Percentiles rank a stretch among this genome's conserved stretches.
These are phyloP conservation scores for Agrotis ipsilon DNA, from an alignment of 2,888 invertebrate species.

Conservation along the genomic window DNA sequence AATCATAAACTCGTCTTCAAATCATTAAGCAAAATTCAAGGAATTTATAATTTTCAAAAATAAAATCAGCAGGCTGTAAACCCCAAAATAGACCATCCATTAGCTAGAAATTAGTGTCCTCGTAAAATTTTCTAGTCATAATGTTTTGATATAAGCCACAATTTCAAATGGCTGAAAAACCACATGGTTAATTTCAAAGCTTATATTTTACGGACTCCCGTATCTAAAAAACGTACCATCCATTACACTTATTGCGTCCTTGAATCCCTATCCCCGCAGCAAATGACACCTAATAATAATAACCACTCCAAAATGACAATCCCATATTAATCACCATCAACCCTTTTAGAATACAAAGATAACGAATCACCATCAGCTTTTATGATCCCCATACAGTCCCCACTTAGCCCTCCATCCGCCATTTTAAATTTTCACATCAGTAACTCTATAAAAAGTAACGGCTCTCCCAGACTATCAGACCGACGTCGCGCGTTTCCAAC, in stretches of 20 bases:
- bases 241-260: slow-evolving; percentile 5
- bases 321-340: slow-evolving; percentile 48
- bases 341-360: slow-evolving; percentile 51
- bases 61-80: too few relatives aligned
- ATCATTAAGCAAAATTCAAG: too few relatives aligned
- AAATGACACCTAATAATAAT: slow-evolving; percentile 33
- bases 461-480: slow-evolving; percentile 54
- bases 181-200: background rate
- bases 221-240: slow-evolving; percentile 5
- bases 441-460: slow-evolving; percentile 64
- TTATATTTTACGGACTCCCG: background rate
- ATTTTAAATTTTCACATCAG: slow-evolving; percentile 61
- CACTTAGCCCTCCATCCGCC: slow-evolving; percentile 7
- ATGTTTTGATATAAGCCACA: too few relatives aligned
- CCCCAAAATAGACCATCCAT: too few relatives aligned
- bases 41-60: too few relatives aligned
- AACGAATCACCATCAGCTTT: slow-evolving; percentile 57
- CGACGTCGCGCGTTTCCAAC: slow-evolving; percentile 45
- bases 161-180: background rate
- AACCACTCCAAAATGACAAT: slow-evolving; percentile 15
- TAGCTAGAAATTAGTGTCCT: background rate
- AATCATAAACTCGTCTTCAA: too few relatives aligned
- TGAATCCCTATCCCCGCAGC: slow-evolving; percentile 2
- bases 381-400: slow-evolving; percentile 39
- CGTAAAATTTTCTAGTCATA: background rate